A percentile compares a stretch with the other conserved stretches of the same genome.
Conservation (phyloP, 2,797 vertebrate genomes). For the Halcyon leucocephala region DNA sequence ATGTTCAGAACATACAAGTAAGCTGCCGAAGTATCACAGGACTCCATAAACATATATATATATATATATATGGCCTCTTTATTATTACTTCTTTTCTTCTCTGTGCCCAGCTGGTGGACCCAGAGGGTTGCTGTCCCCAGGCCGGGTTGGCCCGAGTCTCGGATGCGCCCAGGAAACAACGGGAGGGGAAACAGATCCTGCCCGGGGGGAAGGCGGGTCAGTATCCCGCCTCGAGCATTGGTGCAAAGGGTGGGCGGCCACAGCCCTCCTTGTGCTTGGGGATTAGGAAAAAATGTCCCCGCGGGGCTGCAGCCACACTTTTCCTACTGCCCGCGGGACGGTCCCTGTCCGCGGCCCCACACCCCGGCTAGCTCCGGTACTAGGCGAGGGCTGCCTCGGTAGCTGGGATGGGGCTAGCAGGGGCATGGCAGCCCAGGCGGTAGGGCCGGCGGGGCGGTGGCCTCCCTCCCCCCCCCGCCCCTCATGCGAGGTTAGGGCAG, state of each 20-base stretch:
- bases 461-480: too few species aligned
- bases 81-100: neutral
- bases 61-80: accelerated
- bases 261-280: accelerated
- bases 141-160: accelerated
- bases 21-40: neutral
- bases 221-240: neutral
- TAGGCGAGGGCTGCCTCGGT: too few species aligned
- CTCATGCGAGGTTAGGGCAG: neutral
- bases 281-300: accelerated
- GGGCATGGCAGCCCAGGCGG: neutral
- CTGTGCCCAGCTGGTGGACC: neutral
- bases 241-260: neutral
- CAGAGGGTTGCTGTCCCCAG: neutral
- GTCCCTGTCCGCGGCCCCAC: neutral
- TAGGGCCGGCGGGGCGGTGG: neutral
- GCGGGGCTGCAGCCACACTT: neutral
- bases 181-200: accelerated
- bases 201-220: neutral
- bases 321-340: neutral
- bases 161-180: neutral
- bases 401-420: neutral
- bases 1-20: neutral
- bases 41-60: neutral
- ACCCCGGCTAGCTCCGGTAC: too few species aligned